Evolutionary conservation across 92 coral and sea anemone species (phyloP).

Genomic region (Paragorgia papillata): DNA sequence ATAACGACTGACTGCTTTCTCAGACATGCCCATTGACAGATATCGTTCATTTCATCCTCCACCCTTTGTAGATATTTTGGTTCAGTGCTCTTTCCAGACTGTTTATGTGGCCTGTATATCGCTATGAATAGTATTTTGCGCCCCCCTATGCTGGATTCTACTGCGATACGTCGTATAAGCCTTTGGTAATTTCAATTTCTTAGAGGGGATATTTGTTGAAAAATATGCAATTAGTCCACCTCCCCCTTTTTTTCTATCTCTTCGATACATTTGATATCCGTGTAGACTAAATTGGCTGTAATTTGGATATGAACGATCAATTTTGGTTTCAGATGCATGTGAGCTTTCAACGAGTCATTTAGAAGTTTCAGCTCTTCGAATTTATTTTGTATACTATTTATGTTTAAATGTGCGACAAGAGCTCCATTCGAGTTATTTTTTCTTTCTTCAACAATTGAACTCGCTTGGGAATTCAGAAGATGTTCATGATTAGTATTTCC

Average conservation of each 20-base stretch:
- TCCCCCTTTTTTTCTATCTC: slow-evolving; percentile 63
- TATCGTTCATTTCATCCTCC: slow-evolving; percentile 64
- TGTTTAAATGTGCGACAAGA: no score
- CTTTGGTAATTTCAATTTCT: slow-evolving; percentile 44
- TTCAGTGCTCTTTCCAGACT: not conserved
- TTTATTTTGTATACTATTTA: slow-evolving; percentile 5
- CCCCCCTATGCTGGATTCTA: slow-evolving; percentile 34
- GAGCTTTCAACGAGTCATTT: slow-evolving; percentile 46
- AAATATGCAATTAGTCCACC: slow-evolving; percentile 59
- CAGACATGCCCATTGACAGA: slow-evolving; percentile 65
- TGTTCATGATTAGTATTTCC: no score
- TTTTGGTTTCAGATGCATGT: slow-evolving; percentile 54
- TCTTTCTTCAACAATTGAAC: no score
- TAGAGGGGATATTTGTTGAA: slow-evolving; percentile 52
- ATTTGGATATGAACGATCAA: slow-evolving; percentile 59
- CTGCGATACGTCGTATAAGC: slow-evolving; percentile 53
- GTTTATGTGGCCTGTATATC: slow-evolving; percentile 62
- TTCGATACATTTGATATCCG: slow-evolving; percentile 52
- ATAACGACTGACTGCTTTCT: slow-evolving; percentile 47
- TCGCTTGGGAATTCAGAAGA: no score
- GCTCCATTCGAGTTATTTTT: no score
- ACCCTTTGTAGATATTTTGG: slow-evolving; percentile 22
- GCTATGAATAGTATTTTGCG: no score
- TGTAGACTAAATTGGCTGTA: slow-evolving; percentile 49
- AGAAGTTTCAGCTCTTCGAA: no score